phyloP scores from a whole-genome alignment of 2,113 vertebrate genomes.

The Ammodytes marinus region DNA sequence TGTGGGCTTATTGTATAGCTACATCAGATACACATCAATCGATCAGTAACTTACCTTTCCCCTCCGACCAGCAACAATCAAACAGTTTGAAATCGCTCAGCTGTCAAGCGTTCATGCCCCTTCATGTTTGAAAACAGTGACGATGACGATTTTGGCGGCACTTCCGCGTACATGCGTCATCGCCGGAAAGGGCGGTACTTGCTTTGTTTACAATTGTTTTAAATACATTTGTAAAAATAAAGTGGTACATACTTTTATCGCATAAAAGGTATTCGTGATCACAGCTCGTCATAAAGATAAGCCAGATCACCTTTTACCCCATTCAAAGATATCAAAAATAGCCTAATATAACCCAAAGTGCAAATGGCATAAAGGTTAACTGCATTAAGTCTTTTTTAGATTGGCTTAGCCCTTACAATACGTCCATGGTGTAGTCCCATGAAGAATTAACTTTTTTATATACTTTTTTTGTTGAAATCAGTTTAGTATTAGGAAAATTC shows the following conservation, averaged over 20 bases:
- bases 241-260: too few species aligned
- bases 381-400: too few species aligned
- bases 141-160: slow-evolving; percentile 27
- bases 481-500: neutral
- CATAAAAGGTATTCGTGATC: neutral
- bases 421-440: neutral
- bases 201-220: neutral
- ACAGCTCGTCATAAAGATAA: neutral
- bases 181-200: slow-evolving; percentile 1
- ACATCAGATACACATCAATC: neutral
- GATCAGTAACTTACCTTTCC: neutral
- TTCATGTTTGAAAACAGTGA: slow-evolving; percentile 42
- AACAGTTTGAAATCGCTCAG: neutral
- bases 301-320: fast-evolving
- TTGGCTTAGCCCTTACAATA: too few species aligned
- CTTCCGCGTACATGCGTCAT: slow-evolving; percentile 63
- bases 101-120: neutral
- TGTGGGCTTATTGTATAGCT: neutral
- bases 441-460: neutral
- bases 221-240: neutral
- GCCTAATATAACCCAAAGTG: neutral
- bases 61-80: neutral
- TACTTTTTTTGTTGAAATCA: neutral
- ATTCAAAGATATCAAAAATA: neutral
- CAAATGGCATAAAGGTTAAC: neutral